These are phyloP conservation scores for Oncorhynchus nerka DNA, from an alignment of 2,113 vertebrate species.

Conservation along the genomic window DNA sequence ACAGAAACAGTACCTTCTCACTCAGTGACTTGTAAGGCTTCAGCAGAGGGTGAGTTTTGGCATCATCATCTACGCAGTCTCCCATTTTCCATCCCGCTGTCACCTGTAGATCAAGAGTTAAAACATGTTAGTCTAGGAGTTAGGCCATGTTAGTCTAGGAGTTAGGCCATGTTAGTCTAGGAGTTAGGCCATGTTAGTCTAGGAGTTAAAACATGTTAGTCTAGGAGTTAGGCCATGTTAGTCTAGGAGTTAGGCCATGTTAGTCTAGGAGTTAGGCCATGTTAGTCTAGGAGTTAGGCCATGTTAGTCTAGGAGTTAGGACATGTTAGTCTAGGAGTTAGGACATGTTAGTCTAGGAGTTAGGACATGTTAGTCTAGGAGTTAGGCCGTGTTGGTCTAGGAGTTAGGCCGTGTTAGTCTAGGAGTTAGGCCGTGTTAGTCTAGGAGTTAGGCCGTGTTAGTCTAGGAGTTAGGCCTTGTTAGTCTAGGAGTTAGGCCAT, in stretches of 20 bases:
- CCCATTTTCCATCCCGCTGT: conserved; percentile 90
- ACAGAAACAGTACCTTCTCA: conserved; percentile 83
- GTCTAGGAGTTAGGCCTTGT: no score
- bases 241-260: no score
- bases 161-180: neutral
- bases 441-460: neutral
- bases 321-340: no score
- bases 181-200: neutral
- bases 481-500: neutral
- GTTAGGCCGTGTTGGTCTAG: neutral
- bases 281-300: no score
- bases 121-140: neutral
- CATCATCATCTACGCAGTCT: conserved; percentile 84
- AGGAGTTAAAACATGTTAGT: neutral
- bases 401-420: neutral
- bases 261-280: neutral
- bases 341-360: no score
- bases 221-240: neutral
- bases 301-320: neutral
- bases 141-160: neutral
- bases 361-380: neutral
- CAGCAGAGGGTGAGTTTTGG: conserved; percentile 89
- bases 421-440: neutral
- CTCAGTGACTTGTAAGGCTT: conserved; percentile 89
- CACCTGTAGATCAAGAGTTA: conserved; percentile 68